Percentiles rank a stretch among this genome's conserved stretches.
Conservation (phyloP, 2,888 invertebrate species). For the Netelia virgata region DNA sequence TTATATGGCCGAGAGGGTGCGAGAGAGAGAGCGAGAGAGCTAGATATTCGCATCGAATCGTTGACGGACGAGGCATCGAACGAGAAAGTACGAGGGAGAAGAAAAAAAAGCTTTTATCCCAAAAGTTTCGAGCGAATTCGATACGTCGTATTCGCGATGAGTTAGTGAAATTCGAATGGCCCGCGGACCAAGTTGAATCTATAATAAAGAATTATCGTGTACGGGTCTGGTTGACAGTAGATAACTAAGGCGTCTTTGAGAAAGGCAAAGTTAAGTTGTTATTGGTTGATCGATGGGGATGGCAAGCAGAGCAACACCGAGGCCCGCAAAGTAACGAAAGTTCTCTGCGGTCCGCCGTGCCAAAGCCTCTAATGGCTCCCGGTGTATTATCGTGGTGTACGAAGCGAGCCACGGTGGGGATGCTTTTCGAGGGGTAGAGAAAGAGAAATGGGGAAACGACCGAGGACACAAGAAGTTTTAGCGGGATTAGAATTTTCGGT, state of each 20-base stretch:
- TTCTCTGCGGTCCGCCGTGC: slow-evolving; percentile 30
- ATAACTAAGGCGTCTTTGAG: slow-evolving; percentile 40
- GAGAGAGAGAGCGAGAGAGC: not conserved
- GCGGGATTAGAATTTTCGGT: slow-evolving; percentile 73
- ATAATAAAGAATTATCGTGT: slow-evolving; percentile 3
- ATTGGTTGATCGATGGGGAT: slow-evolving; percentile 58
- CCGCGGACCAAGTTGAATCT: slow-evolving; percentile 1
- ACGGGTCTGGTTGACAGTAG: slow-evolving; percentile 9
- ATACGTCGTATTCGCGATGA: slow-evolving; percentile 31
- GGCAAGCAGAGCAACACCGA: slow-evolving; percentile 26
- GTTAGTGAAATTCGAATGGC: slow-evolving; percentile 25
- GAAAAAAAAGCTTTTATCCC: slow-evolving; percentile 40
- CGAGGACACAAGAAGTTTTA: slow-evolving; percentile 67
- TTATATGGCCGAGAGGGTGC: slow-evolving; percentile 28
- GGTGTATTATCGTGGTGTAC: slow-evolving; percentile 46
- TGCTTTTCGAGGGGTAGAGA: not conserved
- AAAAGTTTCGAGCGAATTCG: slow-evolving; percentile 39
- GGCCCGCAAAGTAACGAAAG: slow-evolving; percentile 49
- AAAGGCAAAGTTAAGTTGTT: slow-evolving; percentile 49
- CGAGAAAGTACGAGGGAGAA: not conserved
- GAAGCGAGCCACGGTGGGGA: not conserved
- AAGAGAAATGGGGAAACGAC: slow-evolving; percentile 21
- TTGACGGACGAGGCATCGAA: slow-evolving; percentile 24
- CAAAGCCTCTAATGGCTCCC: slow-evolving; percentile 56
- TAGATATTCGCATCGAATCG: slow-evolving; percentile 8